Conservation (phyloP, 2,797 vertebrate genomes). For the Anolis apletophallus region DNA sequence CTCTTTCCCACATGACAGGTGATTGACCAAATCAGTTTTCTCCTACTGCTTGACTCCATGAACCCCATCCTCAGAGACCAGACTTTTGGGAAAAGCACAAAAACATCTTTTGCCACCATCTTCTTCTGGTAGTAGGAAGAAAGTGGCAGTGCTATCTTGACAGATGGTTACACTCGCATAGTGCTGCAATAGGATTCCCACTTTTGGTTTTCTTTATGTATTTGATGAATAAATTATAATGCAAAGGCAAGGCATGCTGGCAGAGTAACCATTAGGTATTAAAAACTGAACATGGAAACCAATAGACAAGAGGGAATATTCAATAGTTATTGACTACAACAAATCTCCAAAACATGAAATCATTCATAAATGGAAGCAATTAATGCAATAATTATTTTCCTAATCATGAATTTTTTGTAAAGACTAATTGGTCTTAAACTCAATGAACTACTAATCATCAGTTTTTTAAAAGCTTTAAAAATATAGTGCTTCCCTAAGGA, state of each 20-base stretch:
- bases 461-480: slow-evolving; percentile 60
- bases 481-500: slow-evolving; percentile 50
- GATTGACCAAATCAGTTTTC: no score
- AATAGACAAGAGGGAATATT: slow-evolving; percentile 4
- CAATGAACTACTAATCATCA: slow-evolving; percentile 43
- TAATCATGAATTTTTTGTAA: slow-evolving; percentile 26
- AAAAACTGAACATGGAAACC: slow-evolving; percentile 14
- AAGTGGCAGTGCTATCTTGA: no score
- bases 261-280: slow-evolving; percentile 1
- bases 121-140: no score
- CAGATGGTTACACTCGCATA: no score
- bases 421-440: slow-evolving; percentile 48
- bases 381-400: background rate
- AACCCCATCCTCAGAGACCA: no score
- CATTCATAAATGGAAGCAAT: fast-evolving
- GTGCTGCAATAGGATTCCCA: no score
- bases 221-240: slow-evolving; percentile 7
- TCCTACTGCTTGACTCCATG: no score
- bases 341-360: slow-evolving; percentile 29
- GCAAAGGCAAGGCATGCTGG: slow-evolving; percentile 1
- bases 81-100: no score
- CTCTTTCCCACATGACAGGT: no score
- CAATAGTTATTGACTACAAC: slow-evolving; percentile 18
- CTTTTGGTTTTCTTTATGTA: background rate
- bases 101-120: no score